Percentiles rank a stretch among this genome's conserved stretches.
These are phyloP conservation scores for Hirudo medicinalis DNA, from an alignment of 1,140 invertebrate species.

Conservation along the genomic window DNA sequence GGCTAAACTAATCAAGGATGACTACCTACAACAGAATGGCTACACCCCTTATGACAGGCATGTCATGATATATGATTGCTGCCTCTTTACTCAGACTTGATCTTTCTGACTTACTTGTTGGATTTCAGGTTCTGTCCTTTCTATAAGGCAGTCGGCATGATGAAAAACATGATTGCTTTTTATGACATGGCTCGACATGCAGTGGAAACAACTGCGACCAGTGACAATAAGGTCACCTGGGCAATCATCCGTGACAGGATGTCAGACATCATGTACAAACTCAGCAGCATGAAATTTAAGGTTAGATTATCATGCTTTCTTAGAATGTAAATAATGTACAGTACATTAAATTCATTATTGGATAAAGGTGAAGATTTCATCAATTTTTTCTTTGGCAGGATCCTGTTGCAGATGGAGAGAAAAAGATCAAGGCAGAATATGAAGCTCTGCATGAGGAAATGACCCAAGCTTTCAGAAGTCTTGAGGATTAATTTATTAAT, in stretches of 20 bases:
- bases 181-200: slow-evolving; percentile 95
- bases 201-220: slow-evolving; percentile 95
- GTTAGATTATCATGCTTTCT: slow-evolving; percentile 39
- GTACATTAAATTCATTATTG: too few species aligned
- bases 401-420: slow-evolving; percentile 90
- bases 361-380: slow-evolving; percentile 14
- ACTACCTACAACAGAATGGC: slow-evolving; percentile 87
- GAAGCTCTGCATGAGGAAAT: slow-evolving; percentile 46
- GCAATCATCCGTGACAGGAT: slow-evolving; percentile 89
- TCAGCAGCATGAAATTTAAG: slow-evolving; percentile 99
- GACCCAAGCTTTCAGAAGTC: slow-evolving; percentile 70
- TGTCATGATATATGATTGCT: not conserved
- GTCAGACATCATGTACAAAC: slow-evolving; percentile 87
- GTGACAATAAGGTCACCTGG: slow-evolving; percentile 99
- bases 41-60: slow-evolving; percentile 80
- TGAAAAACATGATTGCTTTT: slow-evolving; percentile 94
- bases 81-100: not conserved
- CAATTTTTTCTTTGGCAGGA: slow-evolving; percentile 52
- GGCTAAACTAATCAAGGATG: slow-evolving; percentile 93
- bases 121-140: slow-evolving; percentile 84
- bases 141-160: slow-evolving; percentile 98
- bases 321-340: too few species aligned
- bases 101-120: not conserved
- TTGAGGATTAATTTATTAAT: slow-evolving; percentile 71
- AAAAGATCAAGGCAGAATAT: slow-evolving; percentile 90